Conservation (phyloP, 1,140 invertebrate genomes). For the Heliconius eleuchia region DNA sequence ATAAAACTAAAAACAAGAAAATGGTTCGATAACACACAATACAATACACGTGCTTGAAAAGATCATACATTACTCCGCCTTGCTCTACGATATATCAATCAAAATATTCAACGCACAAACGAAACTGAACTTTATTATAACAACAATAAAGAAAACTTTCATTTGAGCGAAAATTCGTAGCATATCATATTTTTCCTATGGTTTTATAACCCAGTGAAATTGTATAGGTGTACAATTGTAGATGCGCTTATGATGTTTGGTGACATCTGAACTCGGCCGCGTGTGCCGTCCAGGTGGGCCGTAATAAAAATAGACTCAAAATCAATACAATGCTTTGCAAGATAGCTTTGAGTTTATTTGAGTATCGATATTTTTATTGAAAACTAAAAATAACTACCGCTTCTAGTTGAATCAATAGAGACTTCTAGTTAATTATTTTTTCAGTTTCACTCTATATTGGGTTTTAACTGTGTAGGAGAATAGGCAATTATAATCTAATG, state of each 20-base stretch:
- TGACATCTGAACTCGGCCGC: conserved; percentile 31
- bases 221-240: conserved; percentile 6
- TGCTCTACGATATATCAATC: conserved; percentile 10
- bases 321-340: conserved; percentile 67
- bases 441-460: no score
- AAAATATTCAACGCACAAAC: background rate
- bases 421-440: no score
- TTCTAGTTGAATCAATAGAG: no score
- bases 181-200: conserved; percentile 17
- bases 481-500: no score
- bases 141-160: background rate
- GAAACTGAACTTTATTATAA: background rate
- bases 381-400: no score
- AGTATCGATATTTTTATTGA: conserved; percentile 33
- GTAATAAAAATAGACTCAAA: conserved; percentile 68
- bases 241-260: background rate
- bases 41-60: background rate
- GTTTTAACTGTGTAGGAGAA: no score
- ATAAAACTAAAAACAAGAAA: background rate
- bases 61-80: background rate
- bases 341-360: conserved; percentile 37
- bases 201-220: conserved; percentile 26
- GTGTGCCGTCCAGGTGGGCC: conserved; percentile 55
- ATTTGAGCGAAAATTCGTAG: background rate
- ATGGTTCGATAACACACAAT: background rate